Percentiles rank a stretch among this genome's conserved stretches.
Evolutionary conservation across 2,113 vertebrate species (phyloP).

Genomic region (Microtus montanus): DNA sequence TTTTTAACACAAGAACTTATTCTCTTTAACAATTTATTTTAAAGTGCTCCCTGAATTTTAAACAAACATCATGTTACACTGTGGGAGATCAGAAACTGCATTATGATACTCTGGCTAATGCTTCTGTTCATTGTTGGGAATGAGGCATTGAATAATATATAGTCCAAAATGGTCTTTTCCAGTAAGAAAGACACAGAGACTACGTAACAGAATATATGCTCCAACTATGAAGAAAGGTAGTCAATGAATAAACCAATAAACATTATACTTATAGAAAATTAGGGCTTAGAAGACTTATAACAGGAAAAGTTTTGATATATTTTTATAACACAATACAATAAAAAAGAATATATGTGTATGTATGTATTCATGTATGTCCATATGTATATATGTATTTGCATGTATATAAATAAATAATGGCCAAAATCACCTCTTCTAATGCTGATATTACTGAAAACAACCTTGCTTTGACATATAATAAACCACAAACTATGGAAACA

Average conservation of each 20-base stretch:
- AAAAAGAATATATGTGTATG: background rate
- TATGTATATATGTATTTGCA: background rate
- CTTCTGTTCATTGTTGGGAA: background rate
- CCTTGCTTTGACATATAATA: background rate
- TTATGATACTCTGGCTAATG: background rate
- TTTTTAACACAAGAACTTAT: background rate
- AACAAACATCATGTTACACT: background rate
- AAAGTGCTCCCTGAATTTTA: background rate
- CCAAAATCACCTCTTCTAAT: background rate
- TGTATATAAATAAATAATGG: background rate
- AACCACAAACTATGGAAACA: background rate
- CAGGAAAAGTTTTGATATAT: background rate
- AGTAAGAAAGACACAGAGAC: background rate
- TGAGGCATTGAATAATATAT: background rate
- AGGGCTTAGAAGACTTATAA: background rate
- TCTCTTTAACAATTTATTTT: conserved; percentile 1
- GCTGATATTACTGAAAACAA: background rate
- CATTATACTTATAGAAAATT: background rate
- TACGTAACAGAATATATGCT: rapidly evolving
- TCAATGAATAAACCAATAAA: background rate
- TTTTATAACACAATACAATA: background rate
- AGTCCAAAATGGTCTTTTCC: background rate
- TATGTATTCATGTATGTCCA: background rate
- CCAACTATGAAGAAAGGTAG: background rate
- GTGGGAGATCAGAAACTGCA: background rate